Conservation (phyloP, 2,113 vertebrate species). For the Grammomys dolichurus region DNA sequence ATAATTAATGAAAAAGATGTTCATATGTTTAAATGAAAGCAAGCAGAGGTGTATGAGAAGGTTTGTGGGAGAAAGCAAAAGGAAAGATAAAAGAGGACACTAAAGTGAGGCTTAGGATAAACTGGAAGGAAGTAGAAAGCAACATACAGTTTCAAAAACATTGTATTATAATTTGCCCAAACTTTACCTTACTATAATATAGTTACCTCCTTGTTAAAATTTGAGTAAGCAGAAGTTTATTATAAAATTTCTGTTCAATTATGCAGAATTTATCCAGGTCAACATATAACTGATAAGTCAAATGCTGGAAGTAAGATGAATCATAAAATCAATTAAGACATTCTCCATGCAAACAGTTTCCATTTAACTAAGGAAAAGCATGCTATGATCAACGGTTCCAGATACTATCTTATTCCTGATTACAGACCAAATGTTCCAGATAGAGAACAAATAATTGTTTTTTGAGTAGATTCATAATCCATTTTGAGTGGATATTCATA, state of each 20-base stretch:
- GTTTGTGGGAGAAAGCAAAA: neutral
- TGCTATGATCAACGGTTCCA: neutral
- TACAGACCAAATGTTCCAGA: neutral
- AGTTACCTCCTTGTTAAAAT: neutral
- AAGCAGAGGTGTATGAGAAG: neutral
- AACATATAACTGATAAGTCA: neutral
- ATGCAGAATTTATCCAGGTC: neutral
- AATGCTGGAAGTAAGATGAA: neutral
- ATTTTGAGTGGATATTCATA: neutral
- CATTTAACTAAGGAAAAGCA: neutral
- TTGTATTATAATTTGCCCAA: neutral
- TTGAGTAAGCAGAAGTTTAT: neutral
- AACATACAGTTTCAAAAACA: neutral
- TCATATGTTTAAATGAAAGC: neutral
- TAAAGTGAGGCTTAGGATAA: neutral
- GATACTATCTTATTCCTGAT: neutral
- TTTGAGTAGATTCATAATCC: neutral
- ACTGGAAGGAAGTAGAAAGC: fast-evolving
- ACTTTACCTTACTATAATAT: neutral
- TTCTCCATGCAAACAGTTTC: neutral
- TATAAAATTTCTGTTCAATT: neutral
- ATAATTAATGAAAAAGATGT: neutral
- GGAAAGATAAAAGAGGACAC: neutral
- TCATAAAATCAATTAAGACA: slow-evolving; percentile 27
- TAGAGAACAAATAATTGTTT: neutral